Percentiles rank a stretch among this genome's conserved stretches.
Evolutionary conservation across 2,888 invertebrate genomes (phyloP).

Genomic region (Epirrhoe alternata): DNA sequence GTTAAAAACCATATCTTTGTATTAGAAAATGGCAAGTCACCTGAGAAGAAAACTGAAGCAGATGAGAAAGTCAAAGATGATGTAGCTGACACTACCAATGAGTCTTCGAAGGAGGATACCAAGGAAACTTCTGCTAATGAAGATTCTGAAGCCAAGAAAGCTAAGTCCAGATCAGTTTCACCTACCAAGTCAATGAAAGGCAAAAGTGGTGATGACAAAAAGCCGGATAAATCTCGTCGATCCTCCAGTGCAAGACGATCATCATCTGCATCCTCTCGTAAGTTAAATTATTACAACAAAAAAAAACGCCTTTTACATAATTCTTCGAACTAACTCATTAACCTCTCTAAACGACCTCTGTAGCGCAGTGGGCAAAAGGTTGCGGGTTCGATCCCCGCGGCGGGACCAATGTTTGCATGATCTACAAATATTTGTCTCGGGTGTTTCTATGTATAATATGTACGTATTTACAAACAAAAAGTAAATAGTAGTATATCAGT

Average conservation of each 20-base stretch:
- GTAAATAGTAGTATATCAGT: no score
- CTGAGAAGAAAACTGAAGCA: constrained; percentile 71
- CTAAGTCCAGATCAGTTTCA: constrained; percentile 75
- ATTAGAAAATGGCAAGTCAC: constrained; percentile 78
- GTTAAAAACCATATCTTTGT: not conserved
- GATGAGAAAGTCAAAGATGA: constrained; percentile 68
- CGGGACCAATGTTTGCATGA: no score
- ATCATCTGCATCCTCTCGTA: constrained; percentile 78
- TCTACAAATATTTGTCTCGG: no score
- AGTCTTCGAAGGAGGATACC: constrained; percentile 68
- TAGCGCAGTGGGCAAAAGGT: no score
- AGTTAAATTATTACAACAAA: constrained; percentile 43
- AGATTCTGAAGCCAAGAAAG: constrained; percentile 62
- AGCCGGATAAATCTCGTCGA: constrained; percentile 66
- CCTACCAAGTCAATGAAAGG: constrained; percentile 65
- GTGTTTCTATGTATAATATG: no score
- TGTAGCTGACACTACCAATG: constrained; percentile 58
- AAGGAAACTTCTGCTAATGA: constrained; percentile 58
- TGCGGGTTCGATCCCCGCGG: no score
- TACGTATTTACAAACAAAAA: no score
- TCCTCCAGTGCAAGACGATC: constrained; percentile 74
- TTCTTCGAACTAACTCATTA: no score
- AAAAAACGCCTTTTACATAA: not conserved
- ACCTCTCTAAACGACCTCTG: no score
- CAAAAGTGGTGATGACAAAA: constrained; percentile 68